Evolutionary conservation across 2,797 vertebrate genomes (phyloP).

Genomic region (Sebastes taczanowskii): DNA sequence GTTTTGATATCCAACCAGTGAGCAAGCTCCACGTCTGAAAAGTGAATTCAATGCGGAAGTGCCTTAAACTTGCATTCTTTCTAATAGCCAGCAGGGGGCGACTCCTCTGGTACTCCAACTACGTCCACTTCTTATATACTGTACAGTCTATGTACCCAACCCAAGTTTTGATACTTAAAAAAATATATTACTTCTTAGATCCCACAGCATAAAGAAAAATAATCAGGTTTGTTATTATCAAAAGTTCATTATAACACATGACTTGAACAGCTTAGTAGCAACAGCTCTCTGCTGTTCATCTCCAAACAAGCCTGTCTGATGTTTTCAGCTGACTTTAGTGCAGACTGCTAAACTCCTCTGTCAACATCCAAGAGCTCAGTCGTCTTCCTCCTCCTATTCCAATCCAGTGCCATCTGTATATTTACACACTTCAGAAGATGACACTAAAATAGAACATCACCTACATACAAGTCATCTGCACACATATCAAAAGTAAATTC

Average conservation of each 20-base stretch:
- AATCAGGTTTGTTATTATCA: neutral
- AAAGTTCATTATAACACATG: neutral
- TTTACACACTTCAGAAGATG: conserved; percentile 1
- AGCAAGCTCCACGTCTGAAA: no score
- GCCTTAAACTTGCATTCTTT: no score
- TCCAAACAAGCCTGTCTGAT: conserved; percentile 4
- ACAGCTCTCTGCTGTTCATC: neutral
- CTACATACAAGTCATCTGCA: neutral
- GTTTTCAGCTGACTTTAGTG: conserved; percentile 9
- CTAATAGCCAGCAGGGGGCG: no score
- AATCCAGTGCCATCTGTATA: neutral
- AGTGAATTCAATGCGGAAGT: no score
- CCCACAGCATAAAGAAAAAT: neutral
- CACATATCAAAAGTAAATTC: neutral
- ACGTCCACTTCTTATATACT: no score
- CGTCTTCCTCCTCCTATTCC: conserved; percentile 3
- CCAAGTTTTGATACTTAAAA: no score
- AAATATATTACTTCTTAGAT: neutral
- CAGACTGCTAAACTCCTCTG: conserved; percentile 10
- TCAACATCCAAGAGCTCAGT: conserved; percentile 24
- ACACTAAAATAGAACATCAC: neutral
- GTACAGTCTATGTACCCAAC: no score
- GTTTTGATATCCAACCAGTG: neutral
- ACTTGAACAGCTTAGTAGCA: neutral
- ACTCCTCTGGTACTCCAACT: no score